These are phyloP conservation scores for Tachyglossus aculeatus DNA, from an alignment of 2,797 vertebrate species.

Conservation along the genomic window DNA sequence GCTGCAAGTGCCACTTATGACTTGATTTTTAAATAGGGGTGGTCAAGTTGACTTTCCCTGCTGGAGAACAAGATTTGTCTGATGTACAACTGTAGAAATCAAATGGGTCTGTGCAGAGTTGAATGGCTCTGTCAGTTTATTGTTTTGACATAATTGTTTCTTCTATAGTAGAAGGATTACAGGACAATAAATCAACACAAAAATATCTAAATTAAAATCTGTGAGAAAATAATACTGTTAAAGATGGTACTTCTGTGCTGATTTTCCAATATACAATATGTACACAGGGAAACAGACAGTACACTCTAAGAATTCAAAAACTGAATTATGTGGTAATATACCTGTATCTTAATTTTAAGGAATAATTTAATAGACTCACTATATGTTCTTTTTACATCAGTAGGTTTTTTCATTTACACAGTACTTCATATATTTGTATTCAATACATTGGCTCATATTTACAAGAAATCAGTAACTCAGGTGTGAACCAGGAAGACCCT, in stretches of 20 bases:
- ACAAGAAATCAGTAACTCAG: slow-evolving; percentile 48
- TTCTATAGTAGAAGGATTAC: slow-evolving; percentile 65
- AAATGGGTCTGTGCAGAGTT: slow-evolving; percentile 15
- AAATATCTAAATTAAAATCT: slow-evolving; percentile 77
- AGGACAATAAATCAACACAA: slow-evolving; percentile 68
- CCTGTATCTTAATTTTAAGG: slow-evolving; percentile 57
- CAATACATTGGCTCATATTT: slow-evolving; percentile 50
- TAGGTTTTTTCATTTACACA: slow-evolving; percentile 62
- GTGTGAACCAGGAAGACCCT: slow-evolving; percentile 41
- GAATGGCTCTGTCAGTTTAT: slow-evolving; percentile 72
- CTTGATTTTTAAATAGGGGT: background rate
- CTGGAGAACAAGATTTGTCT: background rate
- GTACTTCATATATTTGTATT: slow-evolving; percentile 48
- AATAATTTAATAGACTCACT: slow-evolving; percentile 73
- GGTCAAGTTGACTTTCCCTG: background rate
- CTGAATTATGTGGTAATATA: slow-evolving; percentile 52
- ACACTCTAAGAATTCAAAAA: slow-evolving; percentile 55
- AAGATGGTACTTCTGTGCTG: slow-evolving; percentile 69
- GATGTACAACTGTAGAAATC: background rate
- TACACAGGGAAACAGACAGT: slow-evolving; percentile 70
- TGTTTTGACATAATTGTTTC: slow-evolving; percentile 70
- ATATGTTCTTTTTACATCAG: slow-evolving; percentile 60
- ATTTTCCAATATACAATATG: slow-evolving; percentile 73
- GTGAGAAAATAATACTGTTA: slow-evolving; percentile 77
- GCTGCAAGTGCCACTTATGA: background rate